Evolutionary conservation across 2,113 vertebrate genomes (phyloP), one percentile per base, ranked within the genome.

Genomic region (Bombycilla garrulus): DNA sequence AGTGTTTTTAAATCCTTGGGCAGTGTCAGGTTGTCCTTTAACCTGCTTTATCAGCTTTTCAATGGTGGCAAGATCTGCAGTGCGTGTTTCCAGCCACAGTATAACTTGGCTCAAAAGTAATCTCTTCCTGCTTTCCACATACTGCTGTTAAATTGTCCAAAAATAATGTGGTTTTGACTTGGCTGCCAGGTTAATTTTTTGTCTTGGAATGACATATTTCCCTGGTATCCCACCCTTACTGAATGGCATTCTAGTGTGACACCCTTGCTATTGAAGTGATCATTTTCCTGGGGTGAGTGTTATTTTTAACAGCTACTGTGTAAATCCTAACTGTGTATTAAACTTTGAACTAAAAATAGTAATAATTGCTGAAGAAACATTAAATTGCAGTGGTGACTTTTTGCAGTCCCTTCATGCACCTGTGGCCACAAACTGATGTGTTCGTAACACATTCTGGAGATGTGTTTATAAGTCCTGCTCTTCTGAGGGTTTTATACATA

Each of bases 291-390:
- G 44, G n/a, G 12, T 4, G 33, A 73, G 31, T 61, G 40, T 83
- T 86, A 77, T 64, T 92, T 94, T 92, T 74, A 95, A 86, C 79
- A 93, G 67, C 60, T 91, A 22, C 50, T 78, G 13, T 77, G 31
- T 54, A 87, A 86, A 85, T 90, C 8, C 40, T 58, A 47, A 31
- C 65, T 77, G 16, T 33, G 7, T 22, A 9, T 82, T 57, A 51
- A 66, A 57, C 29, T 47, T 91, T 66, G 40, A 48, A 45, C 65
- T 80, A 77, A 64, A 77, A 88, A 45, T 62, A 62, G 54, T 35
- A 21, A 10, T 25, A 36, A 35, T 86, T 70, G 51, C 35, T 25
- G 16, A 78, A 66, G 51, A 45, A 51, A 40, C 23, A 19, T 40
- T 5, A 19, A 51, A 25, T 24, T 69, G 19, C 23, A 26, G 1